Base-by-base conservation (phyloP, 2,113 vertebrate species). In the Turnix velox region DNA sequence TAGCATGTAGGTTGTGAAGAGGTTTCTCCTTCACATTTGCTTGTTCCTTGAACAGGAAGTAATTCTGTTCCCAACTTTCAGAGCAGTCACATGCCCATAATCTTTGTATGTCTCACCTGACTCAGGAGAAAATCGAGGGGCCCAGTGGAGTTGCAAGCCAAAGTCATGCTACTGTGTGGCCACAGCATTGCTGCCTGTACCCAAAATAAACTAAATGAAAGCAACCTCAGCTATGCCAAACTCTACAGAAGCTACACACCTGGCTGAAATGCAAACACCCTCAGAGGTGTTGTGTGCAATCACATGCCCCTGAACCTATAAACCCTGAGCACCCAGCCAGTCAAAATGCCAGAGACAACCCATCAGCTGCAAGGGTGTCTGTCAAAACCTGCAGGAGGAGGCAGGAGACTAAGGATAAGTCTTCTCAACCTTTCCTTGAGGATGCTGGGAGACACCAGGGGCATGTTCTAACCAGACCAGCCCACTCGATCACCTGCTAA, bases 81-180 rank as follows among this genome's bases (percentile, higher is more conserved):
- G 15, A 67, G 43, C 1, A 0, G 42, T 20, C 37, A 28, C 3
- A 0, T 45, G 88, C 37, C 39, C 8, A 5, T 14, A 43, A 11
- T 33, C n/a, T 74, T 69, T 2, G 0, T 17, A 30, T 9, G 45
- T 45, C 71, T 46, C 58, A 68, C 23, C 45, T 39, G 65, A 57
- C 5, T 15, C 52, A 58, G 0, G 0, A 35, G 25, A 49, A 17
- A 72, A 76, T 7, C 7, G 4, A 68, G 33, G 8, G 10, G 7
- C 15, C 4, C 40, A 22, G 15, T 28, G 62, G 51, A 63, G 68
- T 6, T 1, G 0, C 18, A 79, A 63, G 31, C 24, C 0, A 0
- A 92, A 52, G 28, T 58, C 3, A 0, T n/a, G 48, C 52, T 72
- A 23, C 0, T 0, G 48, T 37, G 25, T 18, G 42, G 8, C 16